Evolutionary conservation across 2,113 vertebrate species (phyloP).

Genomic region (Actinemys pallida): DNA sequence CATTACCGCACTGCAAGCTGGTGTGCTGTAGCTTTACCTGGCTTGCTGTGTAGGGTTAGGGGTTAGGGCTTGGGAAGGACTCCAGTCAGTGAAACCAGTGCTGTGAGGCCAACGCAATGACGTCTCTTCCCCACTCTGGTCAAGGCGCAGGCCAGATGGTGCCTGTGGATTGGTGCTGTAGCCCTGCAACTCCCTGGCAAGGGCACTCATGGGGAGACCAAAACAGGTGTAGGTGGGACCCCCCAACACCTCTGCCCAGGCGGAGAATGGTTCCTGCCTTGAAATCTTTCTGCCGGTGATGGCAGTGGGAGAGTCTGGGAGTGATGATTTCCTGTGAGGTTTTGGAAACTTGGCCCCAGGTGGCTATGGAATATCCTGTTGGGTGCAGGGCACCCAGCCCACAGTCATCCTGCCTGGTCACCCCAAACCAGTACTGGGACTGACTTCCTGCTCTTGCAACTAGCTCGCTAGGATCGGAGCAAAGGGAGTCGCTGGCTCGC

Average conservation of each 20-base stretch:
- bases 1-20: too few relatives aligned
- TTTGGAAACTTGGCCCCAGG: neutral
- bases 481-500: conserved; percentile 4
- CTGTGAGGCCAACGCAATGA: neutral
- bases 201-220: neutral
- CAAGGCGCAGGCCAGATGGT: neutral
- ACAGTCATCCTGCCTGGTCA: neutral
- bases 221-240: neutral
- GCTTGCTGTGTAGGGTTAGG: too few relatives aligned
- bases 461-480: rapidly evolving
- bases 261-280: neutral
- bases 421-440: neutral
- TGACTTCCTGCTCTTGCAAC: neutral
- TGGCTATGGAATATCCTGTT: rapidly evolving
- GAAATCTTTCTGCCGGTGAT: neutral
- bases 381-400: neutral
- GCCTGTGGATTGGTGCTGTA: neutral
- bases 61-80: neutral
- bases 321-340: neutral
- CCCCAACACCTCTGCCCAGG: neutral
- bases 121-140: neutral
- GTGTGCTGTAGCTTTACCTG: too few relatives aligned
- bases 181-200: neutral
- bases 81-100: neutral
- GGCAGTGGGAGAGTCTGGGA: neutral